These are phyloP conservation scores for Palaemon carinicauda DNA, from an alignment of 1,140 invertebrate species.

Conservation along the genomic window DNA sequence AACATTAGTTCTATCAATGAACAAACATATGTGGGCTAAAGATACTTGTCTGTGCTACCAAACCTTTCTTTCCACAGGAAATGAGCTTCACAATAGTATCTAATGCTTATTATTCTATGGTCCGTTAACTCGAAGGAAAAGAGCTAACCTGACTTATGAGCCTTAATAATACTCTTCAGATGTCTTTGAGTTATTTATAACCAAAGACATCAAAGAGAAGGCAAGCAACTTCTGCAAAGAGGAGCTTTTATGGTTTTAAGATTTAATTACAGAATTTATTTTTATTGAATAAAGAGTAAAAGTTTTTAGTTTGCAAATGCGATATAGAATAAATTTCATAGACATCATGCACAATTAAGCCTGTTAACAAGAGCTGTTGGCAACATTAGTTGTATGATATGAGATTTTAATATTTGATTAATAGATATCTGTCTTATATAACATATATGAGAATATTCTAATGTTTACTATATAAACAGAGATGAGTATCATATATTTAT, in stretches of 20 bases:
- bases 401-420: background rate
- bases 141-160: background rate
- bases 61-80: background rate
- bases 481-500: constrained; percentile 24
- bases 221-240: background rate
- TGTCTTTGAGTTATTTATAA: background rate
- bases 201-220: background rate
- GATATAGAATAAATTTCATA: background rate
- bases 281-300: constrained; percentile 10
- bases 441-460: constrained; percentile 18
- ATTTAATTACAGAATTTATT: constrained; percentile 26
- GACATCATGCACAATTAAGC: too few relatives aligned
- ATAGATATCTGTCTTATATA: background rate
- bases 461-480: constrained; percentile 25
- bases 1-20: background rate
- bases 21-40: background rate
- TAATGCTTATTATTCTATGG: background rate
- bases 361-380: too few relatives aligned
- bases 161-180: constrained; percentile 4
- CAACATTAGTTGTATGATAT: too few relatives aligned
- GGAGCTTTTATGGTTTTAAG: constrained; percentile 4
- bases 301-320: background rate
- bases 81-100: constrained; percentile 11
- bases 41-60: background rate
- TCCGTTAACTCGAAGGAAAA: background rate